A percentile compares a stretch with the other conserved stretches of the same genome.
These are phyloP conservation scores for Pseudolycoriella hygida DNA, from an alignment of 2,888 invertebrate genomes.

Conservation along the genomic window DNA sequence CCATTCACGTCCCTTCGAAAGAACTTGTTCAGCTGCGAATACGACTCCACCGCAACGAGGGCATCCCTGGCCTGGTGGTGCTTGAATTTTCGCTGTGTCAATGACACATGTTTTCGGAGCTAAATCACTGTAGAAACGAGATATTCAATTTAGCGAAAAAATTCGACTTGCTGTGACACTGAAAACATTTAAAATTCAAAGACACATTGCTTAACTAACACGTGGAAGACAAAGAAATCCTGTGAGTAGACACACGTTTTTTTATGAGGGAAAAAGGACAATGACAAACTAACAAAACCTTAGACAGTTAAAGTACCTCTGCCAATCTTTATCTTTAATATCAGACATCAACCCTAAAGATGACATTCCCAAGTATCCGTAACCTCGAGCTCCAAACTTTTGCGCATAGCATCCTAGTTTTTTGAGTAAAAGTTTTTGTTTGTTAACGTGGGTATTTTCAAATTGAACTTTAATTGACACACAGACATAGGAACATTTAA, in stretches of 20 bases:
- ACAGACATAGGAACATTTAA: not conserved
- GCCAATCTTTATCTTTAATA: slow-evolving; percentile 58
- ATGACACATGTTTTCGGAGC: slow-evolving; percentile 61
- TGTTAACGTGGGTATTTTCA: not conserved
- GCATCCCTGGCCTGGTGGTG: slow-evolving; percentile 63
- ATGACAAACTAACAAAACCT: no score
- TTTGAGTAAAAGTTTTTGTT: not conserved
- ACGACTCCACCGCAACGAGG: slow-evolving; percentile 80
- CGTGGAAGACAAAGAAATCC: no score
- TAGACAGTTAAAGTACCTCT: slow-evolving; percentile 35
- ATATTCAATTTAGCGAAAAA: no score
- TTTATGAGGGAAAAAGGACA: no score
- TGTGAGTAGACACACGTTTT: no score
- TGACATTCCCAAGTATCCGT: slow-evolving; percentile 81
- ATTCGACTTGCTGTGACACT: no score
- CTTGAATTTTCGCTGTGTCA: slow-evolving; percentile 64
- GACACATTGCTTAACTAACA: no score
- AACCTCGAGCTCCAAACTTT: slow-evolving; percentile 86
- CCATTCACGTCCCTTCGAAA: slow-evolving; percentile 82
- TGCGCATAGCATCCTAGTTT: slow-evolving; percentile 80
- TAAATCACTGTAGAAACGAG: slow-evolving; percentile 35
- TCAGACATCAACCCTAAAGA: slow-evolving; percentile 72
- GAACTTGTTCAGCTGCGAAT: slow-evolving; percentile 85
- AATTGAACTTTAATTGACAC: not conserved
- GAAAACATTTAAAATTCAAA: no score